Conservation (phyloP, 2,888 invertebrate genomes). For the Eledona agricola region DNA sequence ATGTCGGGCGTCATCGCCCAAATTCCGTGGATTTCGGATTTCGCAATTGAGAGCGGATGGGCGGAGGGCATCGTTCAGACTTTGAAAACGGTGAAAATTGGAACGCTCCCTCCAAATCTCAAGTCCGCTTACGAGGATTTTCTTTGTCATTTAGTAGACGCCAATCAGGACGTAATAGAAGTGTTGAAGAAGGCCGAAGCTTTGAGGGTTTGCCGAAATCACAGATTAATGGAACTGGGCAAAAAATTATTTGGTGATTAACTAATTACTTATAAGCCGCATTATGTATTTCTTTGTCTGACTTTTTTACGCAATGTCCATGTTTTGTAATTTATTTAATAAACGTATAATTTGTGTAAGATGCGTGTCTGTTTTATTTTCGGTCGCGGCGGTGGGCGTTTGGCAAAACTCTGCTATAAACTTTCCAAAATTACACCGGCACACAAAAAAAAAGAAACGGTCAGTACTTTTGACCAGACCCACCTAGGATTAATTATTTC, state of each 20-base stretch:
- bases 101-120: constrained; percentile 82
- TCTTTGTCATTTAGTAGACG: constrained; percentile 83
- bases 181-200: constrained; percentile 86
- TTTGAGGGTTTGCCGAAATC: constrained; percentile 83
- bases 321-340: constrained; percentile 14
- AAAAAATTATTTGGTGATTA: constrained; percentile 89
- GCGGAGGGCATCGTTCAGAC: constrained; percentile 86
- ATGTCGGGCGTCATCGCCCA: constrained; percentile 77
- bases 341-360: neutral
- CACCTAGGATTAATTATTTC: too few species aligned
- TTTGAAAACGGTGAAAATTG: constrained; percentile 83
- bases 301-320: constrained; percentile 24
- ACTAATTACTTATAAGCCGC: constrained; percentile 37
- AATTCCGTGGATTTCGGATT: constrained; percentile 90
- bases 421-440: too few species aligned
- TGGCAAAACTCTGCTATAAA: too few species aligned
- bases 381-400: too few species aligned
- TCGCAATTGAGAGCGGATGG: constrained; percentile 94
- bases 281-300: constrained; percentile 24
- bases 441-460: too few species aligned
- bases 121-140: constrained; percentile 93
- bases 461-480: too few species aligned
- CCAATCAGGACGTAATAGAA: constrained; percentile 75
- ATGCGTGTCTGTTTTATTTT: neutral
- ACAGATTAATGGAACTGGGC: constrained; percentile 88